phyloP scores from a whole-genome alignment of 2,797 vertebrate genomes.

The Eupleurogrammus muticus region DNA sequence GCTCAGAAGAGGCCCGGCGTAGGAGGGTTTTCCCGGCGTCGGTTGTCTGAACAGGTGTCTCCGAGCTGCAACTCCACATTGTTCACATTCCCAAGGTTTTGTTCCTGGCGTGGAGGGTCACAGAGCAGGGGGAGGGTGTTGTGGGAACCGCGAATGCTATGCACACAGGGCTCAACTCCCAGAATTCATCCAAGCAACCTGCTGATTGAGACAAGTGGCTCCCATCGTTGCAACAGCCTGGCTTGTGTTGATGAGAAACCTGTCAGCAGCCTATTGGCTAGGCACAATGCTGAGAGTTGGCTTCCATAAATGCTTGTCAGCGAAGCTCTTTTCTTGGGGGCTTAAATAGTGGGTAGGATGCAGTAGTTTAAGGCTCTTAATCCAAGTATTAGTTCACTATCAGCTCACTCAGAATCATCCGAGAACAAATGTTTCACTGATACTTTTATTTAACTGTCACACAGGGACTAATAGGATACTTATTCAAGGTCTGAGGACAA shows the following conservation, averaged over 20 bases:
- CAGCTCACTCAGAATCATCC: conserved; percentile 27
- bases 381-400: conserved; percentile 60
- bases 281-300: conserved; percentile 44
- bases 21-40: conserved; percentile 26
- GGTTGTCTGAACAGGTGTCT: conserved; percentile 75
- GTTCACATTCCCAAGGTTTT: conserved; percentile 78
- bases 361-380: conserved; percentile 63
- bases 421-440: too few relatives aligned
- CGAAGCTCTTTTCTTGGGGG: conserved; percentile 56
- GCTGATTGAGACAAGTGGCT: conserved; percentile 65
- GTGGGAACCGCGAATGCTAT: conserved; percentile 69
- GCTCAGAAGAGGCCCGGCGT: conserved; percentile 25
- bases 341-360: conserved; percentile 59
- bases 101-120: conserved; percentile 61
- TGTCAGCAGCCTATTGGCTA: conserved; percentile 36
- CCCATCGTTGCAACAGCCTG: conserved; percentile 43
- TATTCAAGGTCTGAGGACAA: not conserved
- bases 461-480: not conserved
- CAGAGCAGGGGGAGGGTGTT: conserved; percentile 45
- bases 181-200: conserved; percentile 54
- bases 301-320: conserved; percentile 47
- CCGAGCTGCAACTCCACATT: conserved; percentile 55
- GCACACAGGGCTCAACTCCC: conserved; percentile 39
- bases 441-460: not conserved
- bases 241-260: conserved; percentile 46